Conservation (phyloP, 2,113 vertebrate species). For the Lucifuga dentata region DNA sequence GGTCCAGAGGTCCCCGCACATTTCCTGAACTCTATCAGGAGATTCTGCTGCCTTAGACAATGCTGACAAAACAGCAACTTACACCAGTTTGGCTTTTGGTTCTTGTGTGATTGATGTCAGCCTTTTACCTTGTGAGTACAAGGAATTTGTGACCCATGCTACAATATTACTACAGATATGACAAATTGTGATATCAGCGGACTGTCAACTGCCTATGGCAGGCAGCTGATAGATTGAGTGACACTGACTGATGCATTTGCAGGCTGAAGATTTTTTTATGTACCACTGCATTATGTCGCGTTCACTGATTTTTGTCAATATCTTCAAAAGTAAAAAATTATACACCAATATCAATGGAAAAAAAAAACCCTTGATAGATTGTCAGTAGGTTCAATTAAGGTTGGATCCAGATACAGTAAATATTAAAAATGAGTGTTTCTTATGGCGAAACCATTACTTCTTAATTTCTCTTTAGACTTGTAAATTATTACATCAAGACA, state of each 20-base stretch:
- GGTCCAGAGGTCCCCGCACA: not conserved
- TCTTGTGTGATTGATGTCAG: constrained; percentile 34
- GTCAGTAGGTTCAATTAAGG: no score
- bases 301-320: not conserved
- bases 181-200: constrained; percentile 14
- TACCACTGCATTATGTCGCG: constrained; percentile 2
- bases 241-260: constrained; percentile 43
- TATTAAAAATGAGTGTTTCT: no score
- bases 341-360: no score
- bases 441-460: no score
- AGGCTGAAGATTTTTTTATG: constrained; percentile 38
- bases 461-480: no score
- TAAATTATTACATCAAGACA: no score
- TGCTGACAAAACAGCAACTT: not conserved
- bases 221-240: constrained; percentile 17
- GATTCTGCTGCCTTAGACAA: constrained; percentile 2
- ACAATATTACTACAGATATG: constrained; percentile 19
- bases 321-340: no score
- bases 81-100: constrained; percentile 1
- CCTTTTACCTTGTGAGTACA: constrained; percentile 33
- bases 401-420: no score
- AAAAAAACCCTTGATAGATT: no score
- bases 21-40: constrained; percentile 5
- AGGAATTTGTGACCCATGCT: constrained; percentile 24
- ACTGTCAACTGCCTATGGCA: constrained; percentile 32